Conservation (phyloP, 2,113 vertebrate species). For the Alethe diademata region DNA sequence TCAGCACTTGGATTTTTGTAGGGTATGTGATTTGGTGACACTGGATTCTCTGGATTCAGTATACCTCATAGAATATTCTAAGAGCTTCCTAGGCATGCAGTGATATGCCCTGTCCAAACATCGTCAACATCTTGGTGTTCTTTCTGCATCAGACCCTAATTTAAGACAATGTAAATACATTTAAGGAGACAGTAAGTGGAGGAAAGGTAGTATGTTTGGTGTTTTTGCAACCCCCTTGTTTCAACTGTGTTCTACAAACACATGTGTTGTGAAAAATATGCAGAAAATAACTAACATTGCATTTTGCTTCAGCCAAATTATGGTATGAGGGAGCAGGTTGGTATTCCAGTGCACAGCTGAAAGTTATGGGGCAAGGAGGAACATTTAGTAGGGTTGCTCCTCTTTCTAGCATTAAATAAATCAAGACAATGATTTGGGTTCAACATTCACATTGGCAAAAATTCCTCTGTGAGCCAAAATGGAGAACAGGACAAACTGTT, state of each 20-base stretch:
- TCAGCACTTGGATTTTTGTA: not conserved
- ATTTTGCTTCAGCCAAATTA: not conserved
- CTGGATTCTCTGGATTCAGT: not conserved
- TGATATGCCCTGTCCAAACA: not conserved
- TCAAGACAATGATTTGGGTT: not conserved
- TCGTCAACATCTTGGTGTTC: not conserved
- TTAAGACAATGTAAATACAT: not conserved
- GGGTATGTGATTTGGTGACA: not conserved
- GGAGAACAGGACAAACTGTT: not conserved
- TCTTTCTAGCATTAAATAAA: not conserved
- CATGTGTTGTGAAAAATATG: not conserved
- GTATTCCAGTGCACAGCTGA: not conserved
- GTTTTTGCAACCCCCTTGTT: not conserved
- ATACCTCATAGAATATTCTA: not conserved
- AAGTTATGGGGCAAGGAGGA: not conserved
- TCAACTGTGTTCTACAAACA: not conserved
- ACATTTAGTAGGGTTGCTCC: not conserved
- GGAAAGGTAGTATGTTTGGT: not conserved
- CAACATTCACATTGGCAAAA: not conserved
- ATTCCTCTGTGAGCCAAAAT: not conserved
- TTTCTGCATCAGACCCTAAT: not conserved
- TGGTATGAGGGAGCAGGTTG: not conserved
- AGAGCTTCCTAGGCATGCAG: not conserved
- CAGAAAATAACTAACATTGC: rapidly evolving
- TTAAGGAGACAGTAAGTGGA: not conserved